Percentiles rank a stretch among this genome's conserved stretches.
Evolutionary conservation across 2,888 invertebrate genomes (phyloP).

Genomic region (Epirrhoe alternata): DNA sequence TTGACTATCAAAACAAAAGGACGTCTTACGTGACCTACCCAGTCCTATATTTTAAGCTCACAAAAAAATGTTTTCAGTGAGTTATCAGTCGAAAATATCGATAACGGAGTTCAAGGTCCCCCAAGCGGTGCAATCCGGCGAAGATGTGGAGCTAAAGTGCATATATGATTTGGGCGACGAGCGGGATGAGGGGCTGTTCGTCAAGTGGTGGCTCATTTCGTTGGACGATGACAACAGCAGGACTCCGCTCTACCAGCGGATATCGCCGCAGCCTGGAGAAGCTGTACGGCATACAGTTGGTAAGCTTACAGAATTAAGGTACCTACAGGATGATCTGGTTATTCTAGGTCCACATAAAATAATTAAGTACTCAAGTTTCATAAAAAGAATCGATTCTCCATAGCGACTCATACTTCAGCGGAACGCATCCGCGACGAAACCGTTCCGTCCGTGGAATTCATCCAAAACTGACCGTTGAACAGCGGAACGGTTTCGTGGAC

Average conservation of each 20-base stretch:
- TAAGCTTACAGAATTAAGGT: constrained; percentile 40
- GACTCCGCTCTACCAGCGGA: constrained; percentile 65
- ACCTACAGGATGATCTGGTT: no score
- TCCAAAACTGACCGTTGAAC: no score
- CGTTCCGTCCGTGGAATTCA: no score
- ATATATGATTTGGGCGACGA: constrained; percentile 49
- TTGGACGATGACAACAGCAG: constrained; percentile 47
- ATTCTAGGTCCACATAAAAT: no score
- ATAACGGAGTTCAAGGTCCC: constrained; percentile 72
- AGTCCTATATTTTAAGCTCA: background rate
- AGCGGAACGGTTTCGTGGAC: no score
- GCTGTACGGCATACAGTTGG: constrained; percentile 54
- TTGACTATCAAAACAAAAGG: no score
- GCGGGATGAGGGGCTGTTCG: constrained; percentile 53
- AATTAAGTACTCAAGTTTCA: no score
- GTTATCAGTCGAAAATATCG: constrained; percentile 56
- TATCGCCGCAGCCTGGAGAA: constrained; percentile 49
- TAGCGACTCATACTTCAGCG: no score
- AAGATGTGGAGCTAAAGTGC: constrained; percentile 62
- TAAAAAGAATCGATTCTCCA: no score
- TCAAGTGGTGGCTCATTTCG: constrained; percentile 76
- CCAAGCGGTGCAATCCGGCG: constrained; percentile 54
- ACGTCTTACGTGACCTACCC: no score
- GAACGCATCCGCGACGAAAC: no score
- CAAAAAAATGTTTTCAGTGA: constrained; percentile 57